Evolutionary conservation across 2,888 invertebrate species (phyloP).

Genomic region (Melanargia galathea): DNA sequence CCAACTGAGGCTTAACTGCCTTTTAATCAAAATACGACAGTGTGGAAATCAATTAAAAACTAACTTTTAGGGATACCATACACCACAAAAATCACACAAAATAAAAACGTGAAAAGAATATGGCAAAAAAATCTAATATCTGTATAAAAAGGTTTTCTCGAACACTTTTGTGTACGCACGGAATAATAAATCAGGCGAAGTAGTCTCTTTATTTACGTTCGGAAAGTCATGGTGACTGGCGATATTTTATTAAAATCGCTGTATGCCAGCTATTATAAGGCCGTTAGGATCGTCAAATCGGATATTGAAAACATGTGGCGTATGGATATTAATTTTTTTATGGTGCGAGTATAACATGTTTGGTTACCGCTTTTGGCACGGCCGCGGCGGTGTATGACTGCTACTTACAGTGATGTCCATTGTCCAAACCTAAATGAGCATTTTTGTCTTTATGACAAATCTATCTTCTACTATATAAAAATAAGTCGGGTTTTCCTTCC

Average conservation of each 20-base stretch:
- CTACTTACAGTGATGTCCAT: no score
- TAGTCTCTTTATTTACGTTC: conserved; percentile 27
- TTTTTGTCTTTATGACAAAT: no score
- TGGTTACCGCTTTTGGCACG: neutral
- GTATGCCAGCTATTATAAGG: conserved; percentile 26
- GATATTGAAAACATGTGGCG: conserved; percentile 28
- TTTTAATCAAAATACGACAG: no score
- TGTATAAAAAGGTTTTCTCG: conserved; percentile 27
- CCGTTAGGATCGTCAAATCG: conserved; percentile 28
- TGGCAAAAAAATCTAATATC: conserved; percentile 21
- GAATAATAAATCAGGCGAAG: conserved; percentile 28
- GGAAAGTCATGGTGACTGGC: conserved; percentile 24
- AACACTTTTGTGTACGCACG: conserved; percentile 23
- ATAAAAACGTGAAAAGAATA: conserved; percentile 13
- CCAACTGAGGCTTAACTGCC: no score
- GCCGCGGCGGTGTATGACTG: neutral
- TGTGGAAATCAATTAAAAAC: neutral
- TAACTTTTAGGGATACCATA: neutral
- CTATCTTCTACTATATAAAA: no score
- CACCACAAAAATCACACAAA: conserved; percentile 4
- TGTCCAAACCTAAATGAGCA: no score
- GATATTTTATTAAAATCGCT: conserved; percentile 26
- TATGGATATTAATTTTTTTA: conserved; percentile 18
- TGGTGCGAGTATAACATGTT: neutral
- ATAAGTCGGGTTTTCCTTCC: no score